Conservation (phyloP, 2,113 vertebrate species). For the Coptodon bakossiorum region DNA sequence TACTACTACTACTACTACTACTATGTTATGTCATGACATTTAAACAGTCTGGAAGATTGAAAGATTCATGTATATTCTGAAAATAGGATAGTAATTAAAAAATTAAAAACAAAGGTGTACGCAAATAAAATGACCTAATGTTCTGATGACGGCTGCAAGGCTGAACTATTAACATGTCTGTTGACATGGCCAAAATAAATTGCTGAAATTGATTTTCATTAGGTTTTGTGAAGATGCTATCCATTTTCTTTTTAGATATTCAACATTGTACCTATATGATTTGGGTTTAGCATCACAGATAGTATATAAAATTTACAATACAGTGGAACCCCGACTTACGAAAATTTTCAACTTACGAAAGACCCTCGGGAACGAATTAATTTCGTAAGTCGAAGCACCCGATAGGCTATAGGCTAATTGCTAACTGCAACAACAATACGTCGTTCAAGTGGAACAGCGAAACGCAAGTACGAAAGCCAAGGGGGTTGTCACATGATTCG, state of each 20-base stretch:
- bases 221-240: neutral
- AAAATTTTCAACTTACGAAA: rapidly evolving
- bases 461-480: too few species aligned
- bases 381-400: neutral
- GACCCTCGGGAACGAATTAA: neutral
- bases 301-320: neutral
- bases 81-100: neutral
- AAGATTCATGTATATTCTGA: neutral
- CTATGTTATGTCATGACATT: neutral
- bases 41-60: neutral
- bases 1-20: neutral
- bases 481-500: too few species aligned
- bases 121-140: neutral
- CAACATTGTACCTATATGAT: neutral
- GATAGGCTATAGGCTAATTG: too few species aligned
- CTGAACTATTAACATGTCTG: neutral
- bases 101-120: neutral
- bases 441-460: too few species aligned
- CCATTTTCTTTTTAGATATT: neutral
- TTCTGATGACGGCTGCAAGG: neutral
- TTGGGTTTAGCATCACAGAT: neutral
- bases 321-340: neutral
- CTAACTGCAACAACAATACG: too few species aligned
- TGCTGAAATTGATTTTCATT: neutral
- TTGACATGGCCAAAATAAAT: neutral